Conservation (phyloP, 2,888 invertebrate species). For the Celastrina argiolus region DNA sequence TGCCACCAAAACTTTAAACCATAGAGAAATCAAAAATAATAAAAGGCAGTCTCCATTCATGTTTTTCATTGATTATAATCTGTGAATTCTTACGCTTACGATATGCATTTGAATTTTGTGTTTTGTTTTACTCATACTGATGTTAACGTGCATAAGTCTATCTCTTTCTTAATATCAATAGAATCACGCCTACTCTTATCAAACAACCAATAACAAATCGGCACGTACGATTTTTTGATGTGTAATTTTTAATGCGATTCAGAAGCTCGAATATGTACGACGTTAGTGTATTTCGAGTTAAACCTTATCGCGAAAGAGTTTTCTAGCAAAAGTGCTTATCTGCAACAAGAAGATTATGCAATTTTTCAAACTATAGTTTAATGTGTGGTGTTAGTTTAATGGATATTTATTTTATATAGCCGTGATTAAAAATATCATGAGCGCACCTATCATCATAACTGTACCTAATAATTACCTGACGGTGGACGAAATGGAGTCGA, state of each 20-base stretch:
- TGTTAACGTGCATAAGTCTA: constrained; percentile 29
- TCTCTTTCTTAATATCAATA: constrained; percentile 38
- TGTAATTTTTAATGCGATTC: constrained; percentile 47
- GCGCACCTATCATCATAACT: constrained; percentile 72
- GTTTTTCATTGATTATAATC: neutral
- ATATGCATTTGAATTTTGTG: neutral
- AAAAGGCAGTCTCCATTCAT: neutral
- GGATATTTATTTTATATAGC: constrained; percentile 37
- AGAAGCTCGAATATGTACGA: constrained; percentile 61
- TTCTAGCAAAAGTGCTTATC: constrained; percentile 44
- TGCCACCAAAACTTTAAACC: too few species aligned
- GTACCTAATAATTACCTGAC: constrained; percentile 69
- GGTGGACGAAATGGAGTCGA: constrained; percentile 55
- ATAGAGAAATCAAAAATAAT: neutral
- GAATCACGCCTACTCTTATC: constrained; percentile 42
- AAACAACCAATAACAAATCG: constrained; percentile 50
- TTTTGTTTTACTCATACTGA: constrained; percentile 4
- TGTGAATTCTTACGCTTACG: neutral
- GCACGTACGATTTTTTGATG: constrained; percentile 62
- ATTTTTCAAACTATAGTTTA: constrained; percentile 40
- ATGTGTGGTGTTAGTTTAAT: constrained; percentile 32
- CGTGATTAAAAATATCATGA: constrained; percentile 51
- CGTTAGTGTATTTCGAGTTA: constrained; percentile 52
- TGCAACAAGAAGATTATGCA: constrained; percentile 45
- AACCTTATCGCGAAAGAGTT: constrained; percentile 51